Base-by-base conservation (phyloP, 2,113 vertebrate species). In the Melanotaenia duboulayi region DNA sequence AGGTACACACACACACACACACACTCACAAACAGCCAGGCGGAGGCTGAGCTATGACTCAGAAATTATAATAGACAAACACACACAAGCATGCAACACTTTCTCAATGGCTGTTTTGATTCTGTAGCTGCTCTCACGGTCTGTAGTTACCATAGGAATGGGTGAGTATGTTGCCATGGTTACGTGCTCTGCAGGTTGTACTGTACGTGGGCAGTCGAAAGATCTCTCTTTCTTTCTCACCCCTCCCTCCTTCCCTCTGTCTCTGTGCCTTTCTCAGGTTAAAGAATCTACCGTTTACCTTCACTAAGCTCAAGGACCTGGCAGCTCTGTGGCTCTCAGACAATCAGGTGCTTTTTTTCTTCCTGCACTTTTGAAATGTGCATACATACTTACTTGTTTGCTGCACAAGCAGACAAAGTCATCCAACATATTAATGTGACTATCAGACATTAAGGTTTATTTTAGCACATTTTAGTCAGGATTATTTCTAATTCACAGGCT, bases 321-420 rank as follows among this genome's bases (percentile, higher is more conserved):
- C 97, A 85, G 98, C 98, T 91, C 86, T 99, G 74, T 99, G 98
- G 98, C 96, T 99, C 70, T 99, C 98, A 90, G 98, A 99, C 95
- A 99, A 99, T 95, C 98, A 99, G 97, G 98, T 99, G 94, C 83
- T 64, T 35, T 2, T 65, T 46, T 22, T 13, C 32, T 28, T 54
- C 49, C 32, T 61, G 37, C 69, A n/a, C 49, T 25, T 7, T 23
- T 14, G 9, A 19, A 32, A 12, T 55, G n/a, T 19, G 16, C 42
- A 28, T 22, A 54, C 19, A 60, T 52, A 24, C 52, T 39, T 37
- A 60, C 12, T 16, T 40, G 59, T 20, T 0, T 32, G 22, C 23
- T 48, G 28, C 51, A 69, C 46, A 28, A 67, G 46, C 37, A 40
- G 22, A 46, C 39, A 40, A 37, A 10, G 4, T 23, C 37, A 48